A percentile compares a stretch with the other conserved stretches of the same genome.
These are phyloP conservation scores for Cryptocephalus primarius DNA, from an alignment of 2,888 invertebrate genomes.

Conservation along the genomic window DNA sequence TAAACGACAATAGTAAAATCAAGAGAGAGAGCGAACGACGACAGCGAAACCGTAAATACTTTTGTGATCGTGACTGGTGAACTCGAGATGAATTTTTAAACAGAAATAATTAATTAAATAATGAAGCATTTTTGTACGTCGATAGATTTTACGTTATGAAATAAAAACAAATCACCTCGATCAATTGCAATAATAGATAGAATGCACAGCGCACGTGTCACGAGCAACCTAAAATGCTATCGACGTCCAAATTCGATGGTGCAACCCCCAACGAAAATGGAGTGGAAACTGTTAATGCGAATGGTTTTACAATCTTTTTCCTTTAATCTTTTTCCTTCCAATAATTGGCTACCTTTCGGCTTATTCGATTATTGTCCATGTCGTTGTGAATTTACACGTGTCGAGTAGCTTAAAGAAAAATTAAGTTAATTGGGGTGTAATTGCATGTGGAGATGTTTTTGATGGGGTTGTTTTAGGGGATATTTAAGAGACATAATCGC, in stretches of 20 bases:
- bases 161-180: constrained; percentile 14
- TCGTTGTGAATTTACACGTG: no score
- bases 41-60: constrained; percentile 2
- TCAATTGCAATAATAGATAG: constrained; percentile 27
- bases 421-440: no score
- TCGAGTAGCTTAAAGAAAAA: no score
- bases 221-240: constrained; percentile 7
- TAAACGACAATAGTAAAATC: constrained; percentile 9
- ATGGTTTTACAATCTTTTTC: no score
- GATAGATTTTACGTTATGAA: constrained; percentile 17
- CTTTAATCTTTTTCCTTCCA: no score
- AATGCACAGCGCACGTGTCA: constrained; percentile 26
- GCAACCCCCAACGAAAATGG: neutral
- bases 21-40: constrained; percentile 4
- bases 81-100: neutral
- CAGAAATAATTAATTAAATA: constrained; percentile 3
- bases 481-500: no score
- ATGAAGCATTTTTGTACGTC: constrained; percentile 24
- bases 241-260: constrained; percentile 2
- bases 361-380: no score
- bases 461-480: no score
- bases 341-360: no score
- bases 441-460: no score
- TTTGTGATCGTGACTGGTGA: neutral
- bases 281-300: no score